Evolutionary conservation across 2,113 vertebrate genomes (phyloP).

Genomic region (Toxotes jaculatrix): DNA sequence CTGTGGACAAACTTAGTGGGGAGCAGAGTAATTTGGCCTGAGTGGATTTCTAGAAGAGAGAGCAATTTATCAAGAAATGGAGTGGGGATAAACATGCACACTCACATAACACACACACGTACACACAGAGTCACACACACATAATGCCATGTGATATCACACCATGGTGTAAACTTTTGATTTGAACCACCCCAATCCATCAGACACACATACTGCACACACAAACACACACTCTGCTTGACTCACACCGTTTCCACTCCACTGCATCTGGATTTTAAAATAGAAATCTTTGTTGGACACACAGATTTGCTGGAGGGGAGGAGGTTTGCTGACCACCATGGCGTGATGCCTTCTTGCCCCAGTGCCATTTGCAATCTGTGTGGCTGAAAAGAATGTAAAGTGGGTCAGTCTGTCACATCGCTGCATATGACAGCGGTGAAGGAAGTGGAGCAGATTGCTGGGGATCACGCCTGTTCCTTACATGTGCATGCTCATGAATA

Average conservation of each 20-base stretch:
- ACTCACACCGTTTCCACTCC: constrained; percentile 57
- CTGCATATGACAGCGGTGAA: constrained; percentile 5
- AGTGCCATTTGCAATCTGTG: constrained; percentile 58
- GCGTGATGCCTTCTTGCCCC: constrained; percentile 69
- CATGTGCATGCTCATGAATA: neutral
- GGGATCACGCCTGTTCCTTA: constrained; percentile 1
- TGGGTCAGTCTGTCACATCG: constrained; percentile 73
- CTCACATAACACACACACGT: constrained; percentile 25
- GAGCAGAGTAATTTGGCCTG: constrained; percentile 67
- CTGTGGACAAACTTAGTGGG: constrained; percentile 61
- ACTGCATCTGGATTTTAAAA: constrained; percentile 56
- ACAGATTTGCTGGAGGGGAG: constrained; percentile 51
- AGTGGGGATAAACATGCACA: constrained; percentile 25
- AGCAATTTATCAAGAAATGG: constrained; percentile 62
- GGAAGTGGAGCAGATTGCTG: neutral
- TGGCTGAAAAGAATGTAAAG: constrained; percentile 52
- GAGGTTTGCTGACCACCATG: constrained; percentile 47
- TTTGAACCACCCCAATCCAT: constrained; percentile 59
- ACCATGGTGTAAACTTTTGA: constrained; percentile 67
- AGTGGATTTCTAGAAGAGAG: constrained; percentile 66
- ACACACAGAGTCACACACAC: constrained; percentile 15
- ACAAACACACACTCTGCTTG: constrained; percentile 9
- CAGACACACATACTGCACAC: constrained; percentile 36
- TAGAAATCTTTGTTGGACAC: constrained; percentile 56
- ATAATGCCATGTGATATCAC: constrained; percentile 35